phyloP scores from a whole-genome alignment of 1,140 invertebrate species.

The Atopsyche davidsoni region DNA sequence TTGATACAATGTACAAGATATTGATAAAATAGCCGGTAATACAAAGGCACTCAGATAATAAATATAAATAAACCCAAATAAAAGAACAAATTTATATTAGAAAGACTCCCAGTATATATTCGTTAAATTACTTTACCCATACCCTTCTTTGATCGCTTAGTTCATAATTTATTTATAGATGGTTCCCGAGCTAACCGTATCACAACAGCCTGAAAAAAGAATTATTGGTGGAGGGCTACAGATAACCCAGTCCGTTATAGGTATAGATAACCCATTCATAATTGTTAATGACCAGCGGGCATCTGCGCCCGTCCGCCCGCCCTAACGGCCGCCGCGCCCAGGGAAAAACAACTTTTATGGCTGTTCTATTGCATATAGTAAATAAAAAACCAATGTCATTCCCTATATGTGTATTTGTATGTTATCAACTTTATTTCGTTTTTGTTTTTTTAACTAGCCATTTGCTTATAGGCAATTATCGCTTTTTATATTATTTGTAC shows the following conservation, averaged over 20 bases:
- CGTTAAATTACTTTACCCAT: constrained; percentile 4
- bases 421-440: no score
- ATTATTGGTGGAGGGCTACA: constrained; percentile 17
- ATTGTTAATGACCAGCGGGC: constrained; percentile 29
- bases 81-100: no score
- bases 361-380: constrained; percentile 50
- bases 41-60: no score
- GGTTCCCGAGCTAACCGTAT: constrained; percentile 21
- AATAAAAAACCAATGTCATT: no score
- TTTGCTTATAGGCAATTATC: no score
- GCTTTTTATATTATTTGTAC: no score
- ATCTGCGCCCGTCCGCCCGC: constrained; percentile 11
- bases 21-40: no score
- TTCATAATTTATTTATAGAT: constrained; percentile 22
- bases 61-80: no score
- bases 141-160: constrained; percentile 16
- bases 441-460: no score
- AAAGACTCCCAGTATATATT: no score
- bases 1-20: no score
- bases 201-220: constrained; percentile 24
- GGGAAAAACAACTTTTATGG: constrained; percentile 40
- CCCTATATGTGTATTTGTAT: constrained; percentile 6
- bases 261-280: constrained; percentile 29
- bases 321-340: not conserved
- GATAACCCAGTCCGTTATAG: constrained; percentile 10